Evolutionary conservation across 2,797 vertebrate species (phyloP).

Genomic region (Ptychobarbus kaznakovi): DNA sequence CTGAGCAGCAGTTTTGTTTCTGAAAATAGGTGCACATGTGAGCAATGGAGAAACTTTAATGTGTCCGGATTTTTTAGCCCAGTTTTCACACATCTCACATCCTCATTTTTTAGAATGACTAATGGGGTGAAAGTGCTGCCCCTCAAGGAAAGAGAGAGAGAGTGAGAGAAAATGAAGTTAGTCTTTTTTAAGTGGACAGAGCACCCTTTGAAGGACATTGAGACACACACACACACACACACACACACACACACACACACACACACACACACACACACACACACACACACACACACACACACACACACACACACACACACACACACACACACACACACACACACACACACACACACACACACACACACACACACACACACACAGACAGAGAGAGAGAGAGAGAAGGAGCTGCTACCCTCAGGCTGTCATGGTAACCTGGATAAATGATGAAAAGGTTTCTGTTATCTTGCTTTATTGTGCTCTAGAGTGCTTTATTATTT

Average conservation of each 20-base stretch:
- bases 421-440: constrained; percentile 53
- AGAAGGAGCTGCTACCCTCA: constrained; percentile 34
- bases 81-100: constrained; percentile 46
- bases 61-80: constrained; percentile 40
- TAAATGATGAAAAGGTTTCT: constrained; percentile 47
- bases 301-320: too few species aligned
- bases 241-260: constrained; percentile 1
- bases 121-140: constrained; percentile 45
- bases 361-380: too few species aligned
- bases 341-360: too few species aligned
- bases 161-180: constrained; percentile 16
- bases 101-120: constrained; percentile 51
- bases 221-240: constrained; percentile 6
- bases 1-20: neutral
- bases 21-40: constrained; percentile 2
- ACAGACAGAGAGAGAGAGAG: too few species aligned
- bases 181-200: constrained; percentile 34
- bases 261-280: too few species aligned
- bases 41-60: constrained; percentile 10
- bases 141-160: constrained; percentile 11
- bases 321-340: too few species aligned
- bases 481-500: constrained; percentile 15
- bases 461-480: constrained; percentile 36
- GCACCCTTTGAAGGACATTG: constrained; percentile 47
- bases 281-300: too few species aligned